Conservation (phyloP, 2,797 vertebrate species). For the Erithacus rubecula region DNA sequence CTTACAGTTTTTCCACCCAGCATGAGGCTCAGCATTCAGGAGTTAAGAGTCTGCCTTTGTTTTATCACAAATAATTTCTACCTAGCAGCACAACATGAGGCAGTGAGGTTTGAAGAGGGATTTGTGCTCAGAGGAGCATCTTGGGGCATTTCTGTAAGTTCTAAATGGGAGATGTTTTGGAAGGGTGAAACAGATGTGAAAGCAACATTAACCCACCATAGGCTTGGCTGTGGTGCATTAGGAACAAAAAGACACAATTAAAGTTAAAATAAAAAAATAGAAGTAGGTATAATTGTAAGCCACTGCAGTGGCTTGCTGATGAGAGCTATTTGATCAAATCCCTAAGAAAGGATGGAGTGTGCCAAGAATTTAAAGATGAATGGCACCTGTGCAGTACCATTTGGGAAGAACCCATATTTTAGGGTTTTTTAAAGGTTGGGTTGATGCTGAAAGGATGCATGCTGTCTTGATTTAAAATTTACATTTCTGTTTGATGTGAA, state of each 20-base stretch:
- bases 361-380: neutral
- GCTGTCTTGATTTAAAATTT: neutral
- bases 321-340: neutral
- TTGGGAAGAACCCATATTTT: neutral
- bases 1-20: neutral
- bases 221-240: neutral
- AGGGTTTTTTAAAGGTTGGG: neutral
- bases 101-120: neutral
- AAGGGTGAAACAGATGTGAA: neutral
- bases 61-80: neutral
- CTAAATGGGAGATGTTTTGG: neutral
- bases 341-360: neutral
- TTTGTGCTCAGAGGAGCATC: neutral
- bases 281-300: neutral
- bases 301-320: neutral
- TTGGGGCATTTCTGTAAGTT: neutral
- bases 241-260: neutral
- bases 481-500: neutral
- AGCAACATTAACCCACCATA: neutral
- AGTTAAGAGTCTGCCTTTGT: neutral
- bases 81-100: neutral
- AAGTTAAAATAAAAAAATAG: neutral
- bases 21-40: neutral
- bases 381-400: neutral
- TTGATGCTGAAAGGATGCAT: neutral